Conservation (phyloP, 2,888 invertebrate genomes). For the Hybos culiciformis region DNA sequence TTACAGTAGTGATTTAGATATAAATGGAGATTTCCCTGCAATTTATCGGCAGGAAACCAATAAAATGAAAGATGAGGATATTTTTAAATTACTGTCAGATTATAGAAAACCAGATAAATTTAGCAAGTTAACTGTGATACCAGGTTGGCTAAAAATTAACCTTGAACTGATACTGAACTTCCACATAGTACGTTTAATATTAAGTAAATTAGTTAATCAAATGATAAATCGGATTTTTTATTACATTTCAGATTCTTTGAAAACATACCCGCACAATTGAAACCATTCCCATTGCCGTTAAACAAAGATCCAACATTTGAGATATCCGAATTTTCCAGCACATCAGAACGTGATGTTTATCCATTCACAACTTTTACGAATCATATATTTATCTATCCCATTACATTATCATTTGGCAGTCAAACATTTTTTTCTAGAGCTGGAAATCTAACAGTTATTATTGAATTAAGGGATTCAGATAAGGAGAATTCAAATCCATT, state of each 20-base stretch:
- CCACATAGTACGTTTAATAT: slow-evolving; percentile 48
- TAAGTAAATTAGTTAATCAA: not conserved
- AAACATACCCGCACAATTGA: slow-evolving; percentile 69
- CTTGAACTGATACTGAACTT: slow-evolving; percentile 55
- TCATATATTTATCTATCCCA: slow-evolving; percentile 85
- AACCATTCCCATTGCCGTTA: slow-evolving; percentile 74
- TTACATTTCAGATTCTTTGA: too few relatives aligned
- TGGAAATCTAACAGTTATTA: slow-evolving; percentile 81
- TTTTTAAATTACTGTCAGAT: slow-evolving; percentile 73
- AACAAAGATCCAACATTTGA: slow-evolving; percentile 63
- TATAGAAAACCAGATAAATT: slow-evolving; percentile 85
- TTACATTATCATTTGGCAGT: slow-evolving; percentile 71
- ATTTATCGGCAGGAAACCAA: slow-evolving; percentile 81
- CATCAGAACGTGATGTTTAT: slow-evolving; percentile 53
- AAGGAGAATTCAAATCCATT: slow-evolving; percentile 54
- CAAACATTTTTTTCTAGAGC: slow-evolving; percentile 87
- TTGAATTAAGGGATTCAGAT: slow-evolving; percentile 79
- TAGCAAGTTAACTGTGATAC: slow-evolving; percentile 76
- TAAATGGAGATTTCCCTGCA: slow-evolving; percentile 66
- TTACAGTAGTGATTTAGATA: slow-evolving; percentile 74
- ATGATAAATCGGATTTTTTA: too few relatives aligned
- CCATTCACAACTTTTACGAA: slow-evolving; percentile 78
- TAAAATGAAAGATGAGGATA: slow-evolving; percentile 78
- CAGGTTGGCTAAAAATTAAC: slow-evolving; percentile 69
- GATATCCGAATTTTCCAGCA: slow-evolving; percentile 63